Base-by-base conservation (phyloP, 2,113 vertebrate species). In the Prolemur simus region DNA sequence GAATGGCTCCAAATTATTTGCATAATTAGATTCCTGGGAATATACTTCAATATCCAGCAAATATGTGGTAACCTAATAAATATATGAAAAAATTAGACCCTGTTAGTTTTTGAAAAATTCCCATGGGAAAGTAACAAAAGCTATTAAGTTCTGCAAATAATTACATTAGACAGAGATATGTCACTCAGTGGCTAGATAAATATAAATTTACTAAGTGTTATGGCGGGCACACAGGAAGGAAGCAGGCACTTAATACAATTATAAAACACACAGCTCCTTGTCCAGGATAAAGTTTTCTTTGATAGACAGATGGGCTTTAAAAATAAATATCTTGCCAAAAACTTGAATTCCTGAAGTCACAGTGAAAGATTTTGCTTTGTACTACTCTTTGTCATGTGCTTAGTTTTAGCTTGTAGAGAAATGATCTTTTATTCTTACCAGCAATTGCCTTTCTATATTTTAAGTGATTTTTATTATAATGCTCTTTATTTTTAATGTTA, bases 111-210 rank as follows among this genome's bases (percentile, higher is more conserved):
- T 98, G 98, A 99, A 92, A 98, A 96, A 98, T 96, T 86, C 82
- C 78, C 96, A 94, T 83, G 92, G 82, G 97, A 97, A 98, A 97
- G 49, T 94, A 81, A 52, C 23, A 85, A 76, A 81, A 63, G 91
- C 4, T 96, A 96, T 95, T 97, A 81, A 93, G 92, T 96, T 98
- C 27, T 96, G 89, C 87, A 97, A 93, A 96, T 96, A 97, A 95
- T 97, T 98, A 94, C 95, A 96, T 98, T 98, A 98, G 96, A 98
- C 93, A 98, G 97, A 98, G 82, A 98, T 98, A 98, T 94, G 97
- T 98, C 97, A 97, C 86, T 98, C 93, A 69, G 96, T 95, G 97
- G 86, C 98, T 98, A 98, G 98, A 99, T 98, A 98, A 98, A 98
- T 98, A 98, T 90, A 98, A 98, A 98, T 96, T 98, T 98, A 98